These are phyloP conservation scores for Xiphias gladius DNA, from an alignment of 2,113 vertebrate species.

Conservation along the genomic window DNA sequence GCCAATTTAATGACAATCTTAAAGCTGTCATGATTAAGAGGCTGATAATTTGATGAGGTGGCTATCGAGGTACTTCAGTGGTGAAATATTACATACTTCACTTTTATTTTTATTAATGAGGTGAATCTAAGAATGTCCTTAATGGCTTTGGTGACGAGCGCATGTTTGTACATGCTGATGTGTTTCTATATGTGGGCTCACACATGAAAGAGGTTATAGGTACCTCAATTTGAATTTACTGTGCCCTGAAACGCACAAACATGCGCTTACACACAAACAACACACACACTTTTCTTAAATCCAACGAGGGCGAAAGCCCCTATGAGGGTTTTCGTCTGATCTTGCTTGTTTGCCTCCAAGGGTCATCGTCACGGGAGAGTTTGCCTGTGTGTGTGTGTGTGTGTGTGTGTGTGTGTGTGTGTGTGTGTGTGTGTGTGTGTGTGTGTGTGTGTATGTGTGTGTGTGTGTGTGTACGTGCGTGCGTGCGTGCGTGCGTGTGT, in stretches of 20 bases:
- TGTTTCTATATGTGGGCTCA: not conserved
- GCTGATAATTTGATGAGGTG: constrained; percentile 55
- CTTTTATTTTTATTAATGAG: constrained; percentile 50
- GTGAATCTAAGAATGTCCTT: constrained; percentile 23
- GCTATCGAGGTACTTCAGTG: constrained; percentile 18
- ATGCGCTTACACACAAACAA: constrained; percentile 1
- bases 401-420: not conserved
- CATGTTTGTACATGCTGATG: not conserved
- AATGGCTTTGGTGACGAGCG: not conserved
- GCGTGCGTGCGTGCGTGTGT: constrained; percentile 8
- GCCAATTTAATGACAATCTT: constrained; percentile 42
- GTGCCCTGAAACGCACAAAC: not conserved
- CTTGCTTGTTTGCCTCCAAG: constrained; percentile 55
- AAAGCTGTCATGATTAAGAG: constrained; percentile 53
- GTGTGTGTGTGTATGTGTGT: constrained; percentile 26
- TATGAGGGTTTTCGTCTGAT: constrained; percentile 51
- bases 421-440: constrained; percentile 36
- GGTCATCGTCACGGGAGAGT: constrained; percentile 44
- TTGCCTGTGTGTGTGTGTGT: not conserved
- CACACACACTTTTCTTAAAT: not conserved
- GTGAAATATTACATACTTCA: constrained; percentile 36
- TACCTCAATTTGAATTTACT: not conserved
- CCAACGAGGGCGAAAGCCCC: constrained; percentile 24
- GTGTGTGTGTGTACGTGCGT: constrained; percentile 35
- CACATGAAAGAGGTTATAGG: not conserved